Evolutionary conservation across 1,140 invertebrate species (phyloP).

Genomic region (Drosophila lini): DNA sequence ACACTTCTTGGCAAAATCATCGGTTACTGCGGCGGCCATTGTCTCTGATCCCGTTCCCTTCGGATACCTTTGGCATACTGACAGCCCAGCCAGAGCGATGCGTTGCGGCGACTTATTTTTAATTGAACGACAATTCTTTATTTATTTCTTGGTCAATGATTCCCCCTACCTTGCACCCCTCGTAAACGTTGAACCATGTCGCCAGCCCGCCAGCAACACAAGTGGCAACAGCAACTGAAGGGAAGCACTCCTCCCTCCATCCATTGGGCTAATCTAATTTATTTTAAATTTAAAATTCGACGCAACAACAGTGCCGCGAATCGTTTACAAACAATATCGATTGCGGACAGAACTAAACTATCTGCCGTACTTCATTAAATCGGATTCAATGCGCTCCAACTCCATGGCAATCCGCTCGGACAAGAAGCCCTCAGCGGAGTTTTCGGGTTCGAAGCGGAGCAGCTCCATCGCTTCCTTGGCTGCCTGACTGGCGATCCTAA

Average conservation of each 20-base stretch:
- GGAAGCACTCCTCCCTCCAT: conserved; percentile 19
- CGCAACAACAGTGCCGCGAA: background rate
- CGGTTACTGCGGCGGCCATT: conserved; percentile 63
- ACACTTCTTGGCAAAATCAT: conserved; percentile 73
- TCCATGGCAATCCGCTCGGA: conserved; percentile 84
- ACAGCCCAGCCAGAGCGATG: conserved; percentile 28
- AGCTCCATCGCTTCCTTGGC: conserved; percentile 88
- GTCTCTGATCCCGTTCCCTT: conserved; percentile 29
- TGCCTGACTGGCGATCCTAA: conserved; percentile 85
- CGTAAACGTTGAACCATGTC: conserved; percentile 53
- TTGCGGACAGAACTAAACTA: conserved; percentile 10
- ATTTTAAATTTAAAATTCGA: conserved; percentile 26
- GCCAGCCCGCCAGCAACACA: conserved; percentile 21
- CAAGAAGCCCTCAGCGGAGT: conserved; percentile 89
- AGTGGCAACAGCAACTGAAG: conserved; percentile 18
- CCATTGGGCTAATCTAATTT: conserved; percentile 27
- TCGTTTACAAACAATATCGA: conserved; percentile 6
- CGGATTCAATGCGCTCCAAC: conserved; percentile 71
- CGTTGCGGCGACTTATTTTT: conserved; percentile 59
- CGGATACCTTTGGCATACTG: conserved; percentile 51
- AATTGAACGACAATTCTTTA: conserved; percentile 71
- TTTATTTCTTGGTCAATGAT: conserved; percentile 66
- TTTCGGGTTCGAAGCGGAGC: conserved; percentile 88
- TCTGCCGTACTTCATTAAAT: conserved; percentile 66
- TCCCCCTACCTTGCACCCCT: conserved; percentile 3